Conservation (phyloP, 2,113 vertebrate species). For the Spea bombifrons region DNA sequence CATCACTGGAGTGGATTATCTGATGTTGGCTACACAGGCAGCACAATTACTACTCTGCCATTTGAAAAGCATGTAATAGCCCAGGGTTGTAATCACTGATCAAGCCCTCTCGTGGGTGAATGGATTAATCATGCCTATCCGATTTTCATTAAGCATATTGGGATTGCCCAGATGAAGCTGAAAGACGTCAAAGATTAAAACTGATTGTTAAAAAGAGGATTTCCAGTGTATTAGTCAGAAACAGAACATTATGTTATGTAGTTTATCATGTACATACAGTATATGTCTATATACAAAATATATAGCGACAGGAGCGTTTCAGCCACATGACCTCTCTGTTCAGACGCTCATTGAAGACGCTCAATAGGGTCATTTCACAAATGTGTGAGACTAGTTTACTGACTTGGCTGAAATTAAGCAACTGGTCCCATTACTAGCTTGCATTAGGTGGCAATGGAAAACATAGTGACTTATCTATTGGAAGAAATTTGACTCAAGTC, state of each 20-base stretch:
- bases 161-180: conserved; percentile 29
- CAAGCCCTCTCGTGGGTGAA: conserved; percentile 41
- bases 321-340: no score
- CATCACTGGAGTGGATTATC: conserved; percentile 43
- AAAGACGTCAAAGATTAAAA: conserved; percentile 34
- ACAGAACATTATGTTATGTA: not conserved
- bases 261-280: no score
- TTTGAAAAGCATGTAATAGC: conserved; percentile 42
- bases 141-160: conserved; percentile 37
- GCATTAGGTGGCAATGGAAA: no score
- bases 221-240: not conserved
- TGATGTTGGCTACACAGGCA: conserved; percentile 33
- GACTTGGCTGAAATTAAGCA: no score
- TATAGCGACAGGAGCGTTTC: no score
- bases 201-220: conserved; percentile 17
- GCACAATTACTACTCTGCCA: conserved; percentile 40
- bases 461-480: no score
- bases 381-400: no score
- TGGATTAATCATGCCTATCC: conserved; percentile 35
- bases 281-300: no score
- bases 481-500: no score
- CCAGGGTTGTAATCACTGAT: conserved; percentile 46
- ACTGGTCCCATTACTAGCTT: no score
- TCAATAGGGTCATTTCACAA: no score
- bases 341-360: no score